phyloP scores from a whole-genome alignment of 2,797 vertebrate species.

The Remorina albescens region DNA sequence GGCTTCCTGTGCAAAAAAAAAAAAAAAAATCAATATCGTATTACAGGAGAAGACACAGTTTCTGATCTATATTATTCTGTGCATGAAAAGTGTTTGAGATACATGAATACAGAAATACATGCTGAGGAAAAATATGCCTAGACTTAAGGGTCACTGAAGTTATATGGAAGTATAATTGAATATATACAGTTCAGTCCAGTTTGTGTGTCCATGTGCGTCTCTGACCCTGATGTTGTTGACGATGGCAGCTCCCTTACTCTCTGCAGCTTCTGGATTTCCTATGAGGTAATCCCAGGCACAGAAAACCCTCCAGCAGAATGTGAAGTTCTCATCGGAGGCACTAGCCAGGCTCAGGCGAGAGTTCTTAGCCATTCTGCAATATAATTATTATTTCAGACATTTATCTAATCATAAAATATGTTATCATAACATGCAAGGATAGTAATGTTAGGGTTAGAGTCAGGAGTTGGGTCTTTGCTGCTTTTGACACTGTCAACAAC shows the following conservation, averaged over 20 bases:
- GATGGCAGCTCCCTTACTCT: constrained; percentile 97
- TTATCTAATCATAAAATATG: neutral
- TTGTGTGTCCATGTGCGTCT: neutral
- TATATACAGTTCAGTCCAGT: neutral
- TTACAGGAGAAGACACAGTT: neutral
- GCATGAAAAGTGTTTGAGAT: neutral
- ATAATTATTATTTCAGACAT: neutral
- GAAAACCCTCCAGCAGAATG: constrained; percentile 98
- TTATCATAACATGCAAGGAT: neutral
- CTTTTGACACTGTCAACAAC: too few relatives aligned
- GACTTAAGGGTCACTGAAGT: neutral
- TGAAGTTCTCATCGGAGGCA: constrained; percentile 95
- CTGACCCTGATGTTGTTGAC: constrained; percentile 96
- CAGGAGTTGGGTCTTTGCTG: too few relatives aligned
- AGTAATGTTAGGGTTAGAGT: neutral
- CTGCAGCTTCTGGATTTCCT: constrained; percentile 95
- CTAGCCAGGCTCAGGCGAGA: constrained; percentile 94
- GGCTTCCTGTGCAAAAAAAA: constrained; percentile 88
- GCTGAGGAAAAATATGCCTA: neutral
- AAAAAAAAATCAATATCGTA: neutral
- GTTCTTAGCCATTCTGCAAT: constrained; percentile 95
- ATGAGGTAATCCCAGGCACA: constrained; percentile 99
- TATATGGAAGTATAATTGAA: neutral
- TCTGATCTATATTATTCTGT: neutral
- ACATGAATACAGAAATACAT: neutral